These are phyloP conservation scores for Idaea aversata DNA, from an alignment of 2,888 invertebrate genomes.

Conservation along the genomic window DNA sequence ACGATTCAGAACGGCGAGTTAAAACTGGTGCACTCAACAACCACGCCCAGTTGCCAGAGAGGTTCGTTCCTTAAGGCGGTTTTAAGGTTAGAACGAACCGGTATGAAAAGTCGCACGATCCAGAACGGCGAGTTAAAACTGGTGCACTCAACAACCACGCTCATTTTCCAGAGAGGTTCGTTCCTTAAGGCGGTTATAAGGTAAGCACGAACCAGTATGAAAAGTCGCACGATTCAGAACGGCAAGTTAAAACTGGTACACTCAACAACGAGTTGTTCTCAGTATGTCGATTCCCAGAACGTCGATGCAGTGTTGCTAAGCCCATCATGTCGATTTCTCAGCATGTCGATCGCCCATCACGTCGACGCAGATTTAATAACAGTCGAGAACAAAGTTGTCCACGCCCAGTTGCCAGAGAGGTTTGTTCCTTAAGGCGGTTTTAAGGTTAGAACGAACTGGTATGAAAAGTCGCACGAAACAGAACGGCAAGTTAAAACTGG, in stretches of 20 bases:
- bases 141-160: not conserved
- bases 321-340: too few species aligned
- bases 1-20: not conserved
- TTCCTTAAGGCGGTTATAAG: not conserved
- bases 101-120: not conserved
- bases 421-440: too few species aligned
- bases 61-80: not conserved
- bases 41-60: not conserved
- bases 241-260: not conserved
- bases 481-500: too few species aligned
- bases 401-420: too few species aligned
- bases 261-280: too few species aligned
- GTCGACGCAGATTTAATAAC: too few species aligned
- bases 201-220: not conserved
- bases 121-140: not conserved
- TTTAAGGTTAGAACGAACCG: not conserved
- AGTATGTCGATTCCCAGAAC: too few species aligned
- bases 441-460: too few species aligned
- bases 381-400: too few species aligned
- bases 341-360: too few species aligned
- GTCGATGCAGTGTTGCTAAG: too few species aligned
- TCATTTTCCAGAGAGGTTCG: not conserved
- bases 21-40: constrained; percentile 1
- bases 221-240: not conserved
- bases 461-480: too few species aligned